Evolutionary conservation across 2,797 vertebrate genomes (phyloP).

Genomic region (Notolepis coatsorum): DNA sequence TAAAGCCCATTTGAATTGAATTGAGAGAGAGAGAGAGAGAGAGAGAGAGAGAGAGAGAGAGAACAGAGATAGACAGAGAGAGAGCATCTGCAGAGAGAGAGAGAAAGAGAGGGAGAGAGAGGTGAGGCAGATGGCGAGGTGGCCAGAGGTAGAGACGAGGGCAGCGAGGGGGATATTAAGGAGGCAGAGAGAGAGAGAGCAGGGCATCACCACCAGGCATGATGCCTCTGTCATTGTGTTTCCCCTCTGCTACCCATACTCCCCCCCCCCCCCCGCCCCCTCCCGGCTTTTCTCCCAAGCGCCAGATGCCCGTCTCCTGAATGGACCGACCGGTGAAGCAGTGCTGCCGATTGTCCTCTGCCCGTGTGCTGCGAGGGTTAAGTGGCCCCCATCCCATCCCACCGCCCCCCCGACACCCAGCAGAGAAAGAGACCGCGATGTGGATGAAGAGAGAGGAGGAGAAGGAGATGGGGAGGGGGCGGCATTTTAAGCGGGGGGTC

Average conservation of each 20-base stretch:
- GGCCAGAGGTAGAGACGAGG: constrained; percentile 1
- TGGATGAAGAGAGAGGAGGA: neutral
- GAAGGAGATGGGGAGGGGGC: neutral
- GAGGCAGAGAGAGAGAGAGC: neutral
- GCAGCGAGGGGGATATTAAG: neutral
- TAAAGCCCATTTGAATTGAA: too few relatives aligned
- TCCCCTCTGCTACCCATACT: neutral
- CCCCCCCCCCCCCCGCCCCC: constrained; percentile 23
- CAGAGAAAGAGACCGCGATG: constrained; percentile 9
- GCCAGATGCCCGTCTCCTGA: constrained; percentile 44
- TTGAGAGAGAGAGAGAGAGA: too few relatives aligned
- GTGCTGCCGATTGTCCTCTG: constrained; percentile 26
- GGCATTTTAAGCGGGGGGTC: neutral
- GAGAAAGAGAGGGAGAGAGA: constrained; percentile 7
- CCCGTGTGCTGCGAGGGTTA: constrained; percentile 15
- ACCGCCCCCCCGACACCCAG: constrained; percentile 1
- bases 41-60: too few relatives aligned
- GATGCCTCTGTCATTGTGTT: neutral
- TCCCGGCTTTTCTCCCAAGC: constrained; percentile 29
- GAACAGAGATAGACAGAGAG: too few relatives aligned
- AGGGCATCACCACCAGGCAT: neutral
- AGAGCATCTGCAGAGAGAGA: too few relatives aligned
- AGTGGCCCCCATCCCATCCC: neutral
- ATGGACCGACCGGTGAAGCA: constrained; percentile 27
- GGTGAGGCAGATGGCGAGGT: constrained; percentile 28